Evolutionary conservation across 2,113 vertebrate genomes (phyloP).

Genomic region (Platanista minor): DNA sequence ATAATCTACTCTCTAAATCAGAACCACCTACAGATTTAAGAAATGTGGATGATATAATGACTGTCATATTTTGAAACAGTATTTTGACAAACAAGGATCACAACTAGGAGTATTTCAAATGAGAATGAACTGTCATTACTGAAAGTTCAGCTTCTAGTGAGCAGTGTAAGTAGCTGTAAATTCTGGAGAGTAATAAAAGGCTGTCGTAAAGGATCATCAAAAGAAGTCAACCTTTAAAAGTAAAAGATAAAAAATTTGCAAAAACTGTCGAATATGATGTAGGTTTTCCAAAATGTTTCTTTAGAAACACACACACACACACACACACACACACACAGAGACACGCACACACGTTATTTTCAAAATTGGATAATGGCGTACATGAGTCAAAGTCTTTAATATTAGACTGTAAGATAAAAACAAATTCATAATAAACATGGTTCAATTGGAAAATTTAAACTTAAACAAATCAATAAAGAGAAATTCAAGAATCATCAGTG

Average conservation of each 20-base stretch:
- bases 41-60: constrained; percentile 50
- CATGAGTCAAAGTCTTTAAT: not conserved
- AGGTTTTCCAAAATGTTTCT: not conserved
- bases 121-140: not conserved
- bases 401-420: not conserved
- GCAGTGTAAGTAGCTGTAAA: not conserved
- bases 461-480: not conserved
- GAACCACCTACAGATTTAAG: constrained; percentile 26
- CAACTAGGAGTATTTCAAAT: constrained; percentile 47
- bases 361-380: not conserved
- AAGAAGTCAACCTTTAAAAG: not conserved
- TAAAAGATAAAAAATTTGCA: not conserved
- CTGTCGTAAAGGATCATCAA: not conserved
- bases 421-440: not conserved
- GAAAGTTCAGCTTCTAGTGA: constrained; percentile 10
- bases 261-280: not conserved
- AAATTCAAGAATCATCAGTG: not conserved
- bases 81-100: constrained; percentile 49
- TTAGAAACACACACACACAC: not conserved
- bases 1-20: constrained; percentile 58
- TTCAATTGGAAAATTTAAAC: not conserved
- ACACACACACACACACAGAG: not conserved
- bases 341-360: not conserved
- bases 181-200: not conserved
- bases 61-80: constrained; percentile 36